These are phyloP conservation scores for Aythya baeri DNA, from an alignment of 2,113 vertebrate species.

Conservation along the genomic window DNA sequence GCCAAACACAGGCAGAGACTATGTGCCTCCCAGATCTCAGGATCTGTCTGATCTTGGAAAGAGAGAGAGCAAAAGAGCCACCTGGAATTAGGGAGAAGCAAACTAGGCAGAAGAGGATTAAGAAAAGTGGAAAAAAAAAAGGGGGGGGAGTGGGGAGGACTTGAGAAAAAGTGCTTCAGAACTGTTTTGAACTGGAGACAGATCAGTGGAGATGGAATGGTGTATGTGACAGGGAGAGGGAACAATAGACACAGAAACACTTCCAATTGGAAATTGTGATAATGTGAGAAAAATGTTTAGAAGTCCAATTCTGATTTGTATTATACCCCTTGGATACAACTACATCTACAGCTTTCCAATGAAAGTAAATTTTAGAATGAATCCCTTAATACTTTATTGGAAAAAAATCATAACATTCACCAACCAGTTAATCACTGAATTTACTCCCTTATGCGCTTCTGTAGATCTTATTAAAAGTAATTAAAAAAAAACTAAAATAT, in stretches of 20 bases:
- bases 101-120: neutral
- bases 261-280: neutral
- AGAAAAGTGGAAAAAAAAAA: neutral
- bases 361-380: neutral
- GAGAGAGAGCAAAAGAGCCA: neutral
- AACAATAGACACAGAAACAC: neutral
- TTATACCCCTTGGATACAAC: neutral
- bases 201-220: neutral
- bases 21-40: neutral
- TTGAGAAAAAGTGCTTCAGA: neutral
- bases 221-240: neutral
- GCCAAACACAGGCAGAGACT: neutral
- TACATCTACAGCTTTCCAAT: neutral
- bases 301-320: neutral
- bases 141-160: too few species aligned
- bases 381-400: neutral
- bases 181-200: neutral
- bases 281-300: neutral
- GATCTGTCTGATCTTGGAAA: neutral
- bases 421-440: neutral
- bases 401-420: neutral
- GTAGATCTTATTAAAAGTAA: neutral
- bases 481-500: neutral
- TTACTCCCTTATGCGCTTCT: neutral
- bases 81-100: neutral